Evolutionary conservation across 2,113 vertebrate genomes (phyloP).

Genomic region (Laterallus jamaicensis): DNA sequence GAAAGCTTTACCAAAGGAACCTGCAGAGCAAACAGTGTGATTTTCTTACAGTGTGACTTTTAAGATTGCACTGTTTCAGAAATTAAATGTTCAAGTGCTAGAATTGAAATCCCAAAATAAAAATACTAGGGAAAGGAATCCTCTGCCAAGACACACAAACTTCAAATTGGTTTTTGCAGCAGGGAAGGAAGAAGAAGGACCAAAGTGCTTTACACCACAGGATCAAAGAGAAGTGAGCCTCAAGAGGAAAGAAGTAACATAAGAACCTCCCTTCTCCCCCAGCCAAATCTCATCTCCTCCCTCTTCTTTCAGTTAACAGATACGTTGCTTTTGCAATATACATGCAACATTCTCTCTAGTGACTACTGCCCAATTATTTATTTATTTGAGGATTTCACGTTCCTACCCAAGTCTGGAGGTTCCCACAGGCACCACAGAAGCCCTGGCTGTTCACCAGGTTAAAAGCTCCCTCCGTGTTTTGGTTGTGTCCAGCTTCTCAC

Average conservation of each 20-base stretch:
- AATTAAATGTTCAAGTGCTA: background rate
- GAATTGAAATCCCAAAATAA: background rate
- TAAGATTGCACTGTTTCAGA: background rate
- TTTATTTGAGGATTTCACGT: background rate
- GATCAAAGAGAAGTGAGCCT: background rate
- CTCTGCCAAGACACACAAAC: constrained; percentile 17
- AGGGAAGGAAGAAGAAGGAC: background rate
- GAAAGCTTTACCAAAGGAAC: background rate
- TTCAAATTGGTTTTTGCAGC: background rate
- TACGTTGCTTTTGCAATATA: background rate
- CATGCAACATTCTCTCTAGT: background rate
- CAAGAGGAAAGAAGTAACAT: background rate
- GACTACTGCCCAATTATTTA: background rate
- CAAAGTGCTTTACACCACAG: background rate
- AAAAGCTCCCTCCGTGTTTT: background rate
- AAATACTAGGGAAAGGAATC: background rate
- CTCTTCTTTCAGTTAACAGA: background rate
- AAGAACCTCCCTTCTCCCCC: background rate
- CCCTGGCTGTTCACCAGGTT: background rate
- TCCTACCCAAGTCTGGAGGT: background rate
- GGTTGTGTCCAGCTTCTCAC: background rate
- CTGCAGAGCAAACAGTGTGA: background rate
- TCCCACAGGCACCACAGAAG: background rate
- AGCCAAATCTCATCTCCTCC: background rate
- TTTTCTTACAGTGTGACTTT: background rate